Conservation (phyloP, 2,888 invertebrate genomes). For the Standfussiana lucernea region DNA sequence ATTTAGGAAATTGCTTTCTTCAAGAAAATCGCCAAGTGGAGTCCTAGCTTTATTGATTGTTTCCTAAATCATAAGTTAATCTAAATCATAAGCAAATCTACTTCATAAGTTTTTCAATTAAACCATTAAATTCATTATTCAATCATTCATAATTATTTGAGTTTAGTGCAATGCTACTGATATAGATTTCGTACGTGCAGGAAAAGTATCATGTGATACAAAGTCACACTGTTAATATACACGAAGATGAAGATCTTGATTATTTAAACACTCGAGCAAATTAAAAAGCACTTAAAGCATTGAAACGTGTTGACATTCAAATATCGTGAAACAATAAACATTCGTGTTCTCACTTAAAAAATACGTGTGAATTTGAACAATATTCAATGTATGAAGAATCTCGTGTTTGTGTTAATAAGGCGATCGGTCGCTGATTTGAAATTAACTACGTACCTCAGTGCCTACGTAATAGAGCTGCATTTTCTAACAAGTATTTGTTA, state of each 20-base stretch:
- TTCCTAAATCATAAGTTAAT: too few relatives aligned
- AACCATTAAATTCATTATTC: not conserved
- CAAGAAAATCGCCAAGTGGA: not conserved
- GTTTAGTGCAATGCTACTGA: not conserved
- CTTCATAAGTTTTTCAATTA: not conserved
- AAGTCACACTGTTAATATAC: too few relatives aligned
- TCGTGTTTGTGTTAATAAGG: conserved; percentile 29
- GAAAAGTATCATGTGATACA: not conserved
- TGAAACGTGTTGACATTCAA: conserved; percentile 49
- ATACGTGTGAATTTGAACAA: conserved; percentile 31
- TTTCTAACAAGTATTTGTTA: conserved; percentile 24
- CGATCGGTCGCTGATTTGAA: conserved; percentile 24
- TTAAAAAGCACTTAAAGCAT: conserved; percentile 22
- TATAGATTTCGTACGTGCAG: not conserved
- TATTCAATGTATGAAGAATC: conserved; percentile 28
- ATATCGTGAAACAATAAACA: conserved; percentile 40
- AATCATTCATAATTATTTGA: too few relatives aligned
- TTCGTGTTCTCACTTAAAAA: conserved; percentile 43
- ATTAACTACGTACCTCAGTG: conserved; percentile 7
- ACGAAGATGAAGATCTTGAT: not conserved
- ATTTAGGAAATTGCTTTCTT: not conserved
- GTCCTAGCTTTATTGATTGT: not conserved
- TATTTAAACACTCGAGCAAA: not conserved
- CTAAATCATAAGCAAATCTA: too few relatives aligned
- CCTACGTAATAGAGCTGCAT: conserved; percentile 13